A percentile compares a stretch with the other conserved stretches of the same genome.
phyloP scores from a whole-genome alignment of 2,113 vertebrate genomes.

The Alectura lathami region DNA sequence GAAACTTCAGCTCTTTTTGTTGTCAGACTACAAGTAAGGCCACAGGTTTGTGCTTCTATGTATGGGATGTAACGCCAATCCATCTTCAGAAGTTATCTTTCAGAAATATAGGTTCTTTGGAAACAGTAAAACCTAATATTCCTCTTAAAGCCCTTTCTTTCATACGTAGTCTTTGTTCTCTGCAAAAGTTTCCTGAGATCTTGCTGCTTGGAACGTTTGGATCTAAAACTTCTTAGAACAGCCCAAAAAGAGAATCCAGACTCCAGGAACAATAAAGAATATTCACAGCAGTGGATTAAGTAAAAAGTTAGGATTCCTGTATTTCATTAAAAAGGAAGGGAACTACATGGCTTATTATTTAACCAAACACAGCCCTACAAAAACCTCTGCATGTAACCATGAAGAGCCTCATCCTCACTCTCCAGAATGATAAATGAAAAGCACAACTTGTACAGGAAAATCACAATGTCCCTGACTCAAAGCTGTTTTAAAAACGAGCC shows the following conservation, averaged over 20 bases:
- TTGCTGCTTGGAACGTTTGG: fast-evolving
- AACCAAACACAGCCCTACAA: background rate
- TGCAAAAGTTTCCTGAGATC: background rate
- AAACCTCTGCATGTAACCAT: background rate
- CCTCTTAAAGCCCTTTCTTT: background rate
- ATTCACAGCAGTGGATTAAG: background rate
- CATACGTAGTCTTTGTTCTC: background rate
- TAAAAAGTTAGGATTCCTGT: background rate
- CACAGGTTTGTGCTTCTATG: background rate
- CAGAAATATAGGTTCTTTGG: background rate
- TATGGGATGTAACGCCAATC: background rate
- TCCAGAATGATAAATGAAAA: background rate
- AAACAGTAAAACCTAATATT: background rate
- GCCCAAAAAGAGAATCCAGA: background rate
- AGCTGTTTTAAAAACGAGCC: background rate
- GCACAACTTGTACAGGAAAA: background rate
- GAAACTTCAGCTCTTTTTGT: background rate
- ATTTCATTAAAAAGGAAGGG: background rate
- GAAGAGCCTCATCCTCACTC: background rate
- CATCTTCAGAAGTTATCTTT: background rate
- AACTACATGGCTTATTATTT: background rate
- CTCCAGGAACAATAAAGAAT: background rate
- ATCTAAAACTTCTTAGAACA: background rate
- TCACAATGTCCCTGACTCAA: background rate
- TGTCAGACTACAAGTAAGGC: background rate